A percentile compares a stretch with the other conserved stretches of the same genome.
Conservation (phyloP, 2,113 vertebrate genomes). For the Labeo rohita region DNA sequence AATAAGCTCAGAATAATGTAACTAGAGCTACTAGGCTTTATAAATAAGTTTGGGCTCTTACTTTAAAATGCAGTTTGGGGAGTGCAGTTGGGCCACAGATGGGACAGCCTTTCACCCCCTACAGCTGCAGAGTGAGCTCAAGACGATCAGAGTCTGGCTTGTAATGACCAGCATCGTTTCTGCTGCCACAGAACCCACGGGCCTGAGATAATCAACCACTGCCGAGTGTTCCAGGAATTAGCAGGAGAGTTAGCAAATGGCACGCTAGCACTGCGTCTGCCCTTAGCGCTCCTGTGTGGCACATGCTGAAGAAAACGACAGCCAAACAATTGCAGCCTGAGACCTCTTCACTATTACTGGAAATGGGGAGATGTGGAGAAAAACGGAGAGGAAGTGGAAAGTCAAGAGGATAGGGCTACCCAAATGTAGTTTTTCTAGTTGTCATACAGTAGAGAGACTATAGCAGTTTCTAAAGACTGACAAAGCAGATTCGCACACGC, state of each 20-base stretch:
- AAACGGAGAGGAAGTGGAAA: background rate
- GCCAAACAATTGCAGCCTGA: slow-evolving; percentile 44
- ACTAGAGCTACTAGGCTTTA: background rate
- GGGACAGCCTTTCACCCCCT: background rate
- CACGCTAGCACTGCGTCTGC: background rate
- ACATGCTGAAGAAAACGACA: slow-evolving; percentile 32
- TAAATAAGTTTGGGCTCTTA: background rate
- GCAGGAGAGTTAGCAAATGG: slow-evolving; percentile 14
- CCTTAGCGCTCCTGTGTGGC: slow-evolving; percentile 23
- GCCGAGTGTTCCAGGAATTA: slow-evolving; percentile 50
- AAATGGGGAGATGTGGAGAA: no score
- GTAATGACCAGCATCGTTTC: slow-evolving; percentile 49
- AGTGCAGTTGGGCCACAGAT: slow-evolving; percentile 41
- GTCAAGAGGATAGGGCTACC: slow-evolving; percentile 1
- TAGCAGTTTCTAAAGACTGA: slow-evolving; percentile 20
- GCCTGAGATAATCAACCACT: slow-evolving; percentile 51
- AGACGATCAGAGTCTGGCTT: slow-evolving; percentile 34
- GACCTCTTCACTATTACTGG: slow-evolving; percentile 20
- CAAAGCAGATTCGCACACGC: background rate
- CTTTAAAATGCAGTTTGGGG: slow-evolving; percentile 5
- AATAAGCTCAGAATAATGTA: background rate
- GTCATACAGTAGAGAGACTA: background rate
- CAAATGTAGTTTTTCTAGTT: slow-evolving; percentile 15
- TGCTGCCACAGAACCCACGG: slow-evolving; percentile 38
- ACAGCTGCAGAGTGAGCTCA: slow-evolving; percentile 23